phyloP scores from a whole-genome alignment of 1,140 invertebrate species.

The Fopius arisanus region DNA sequence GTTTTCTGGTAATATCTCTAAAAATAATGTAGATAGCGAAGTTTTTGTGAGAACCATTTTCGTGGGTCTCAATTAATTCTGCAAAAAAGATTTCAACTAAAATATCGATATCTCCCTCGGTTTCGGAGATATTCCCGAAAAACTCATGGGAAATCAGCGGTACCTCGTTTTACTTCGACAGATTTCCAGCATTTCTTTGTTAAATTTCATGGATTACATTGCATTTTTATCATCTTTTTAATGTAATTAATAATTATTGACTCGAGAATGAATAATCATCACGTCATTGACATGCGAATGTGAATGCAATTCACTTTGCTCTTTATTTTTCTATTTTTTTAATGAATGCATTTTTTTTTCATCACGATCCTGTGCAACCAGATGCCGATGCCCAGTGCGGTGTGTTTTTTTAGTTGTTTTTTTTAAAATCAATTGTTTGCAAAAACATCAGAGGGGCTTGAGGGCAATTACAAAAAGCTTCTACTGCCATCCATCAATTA shows the following conservation, averaged over 20 bases:
- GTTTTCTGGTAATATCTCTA: too few species aligned
- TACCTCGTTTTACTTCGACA: too few species aligned
- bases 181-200: too few species aligned
- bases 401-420: constrained; percentile 54
- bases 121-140: too few species aligned
- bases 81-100: too few species aligned
- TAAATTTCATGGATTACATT: neutral
- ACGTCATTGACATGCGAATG: constrained; percentile 24
- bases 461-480: neutral
- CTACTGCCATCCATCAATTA: neutral
- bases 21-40: too few species aligned
- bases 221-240: constrained; percentile 32
- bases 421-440: constrained; percentile 31
- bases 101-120: too few species aligned
- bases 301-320: constrained; percentile 33
- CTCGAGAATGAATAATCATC: constrained; percentile 24
- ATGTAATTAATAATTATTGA: constrained; percentile 37
- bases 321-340: constrained; percentile 59
- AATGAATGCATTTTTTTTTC: constrained; percentile 61
- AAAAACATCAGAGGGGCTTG: constrained; percentile 23
- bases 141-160: too few species aligned
- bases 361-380: constrained; percentile 58
- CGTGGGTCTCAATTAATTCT: too few species aligned
- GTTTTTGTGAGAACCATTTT: too few species aligned
- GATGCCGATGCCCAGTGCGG: constrained; percentile 62